A percentile compares a stretch with the other conserved stretches of the same genome.
These are phyloP conservation scores for Vidua chalybeata DNA, from an alignment of 2,113 vertebrate genomes.

Conservation along the genomic window DNA sequence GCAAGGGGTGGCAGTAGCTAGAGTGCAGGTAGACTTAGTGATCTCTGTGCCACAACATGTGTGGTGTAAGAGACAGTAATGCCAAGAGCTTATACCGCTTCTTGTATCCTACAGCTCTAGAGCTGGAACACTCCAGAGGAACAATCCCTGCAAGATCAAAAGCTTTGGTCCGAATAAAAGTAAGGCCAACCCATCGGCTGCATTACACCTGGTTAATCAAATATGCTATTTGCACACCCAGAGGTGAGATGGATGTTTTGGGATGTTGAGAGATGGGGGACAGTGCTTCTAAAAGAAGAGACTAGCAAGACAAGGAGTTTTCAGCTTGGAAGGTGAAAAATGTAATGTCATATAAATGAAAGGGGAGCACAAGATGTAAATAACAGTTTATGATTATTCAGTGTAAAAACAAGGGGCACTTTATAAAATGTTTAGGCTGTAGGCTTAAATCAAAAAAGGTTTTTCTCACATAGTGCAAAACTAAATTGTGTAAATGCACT, in stretches of 20 bases:
- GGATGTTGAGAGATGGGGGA: background rate
- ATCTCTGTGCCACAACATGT: background rate
- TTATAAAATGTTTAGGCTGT: background rate
- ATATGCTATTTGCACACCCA: constrained; percentile 72
- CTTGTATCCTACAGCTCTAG: constrained; percentile 72
- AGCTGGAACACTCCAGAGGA: constrained; percentile 78
- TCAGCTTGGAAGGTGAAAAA: background rate
- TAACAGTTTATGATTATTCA: background rate
- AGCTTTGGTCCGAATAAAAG: constrained; percentile 67
- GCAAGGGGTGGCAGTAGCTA: background rate
- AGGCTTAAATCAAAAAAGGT: background rate
- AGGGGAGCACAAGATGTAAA: background rate
- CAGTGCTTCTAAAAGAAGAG: background rate
- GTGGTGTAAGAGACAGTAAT: background rate
- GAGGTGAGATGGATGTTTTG: constrained; percentile 65
- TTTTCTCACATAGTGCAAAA: background rate
- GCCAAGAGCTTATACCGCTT: background rate
- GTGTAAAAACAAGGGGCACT: background rate
- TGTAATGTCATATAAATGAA: background rate
- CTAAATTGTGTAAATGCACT: background rate
- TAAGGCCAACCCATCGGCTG: constrained; percentile 66
- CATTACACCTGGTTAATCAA: constrained; percentile 84
- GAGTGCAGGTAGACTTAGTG: background rate
- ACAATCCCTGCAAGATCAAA: constrained; percentile 78
- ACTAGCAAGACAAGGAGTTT: background rate